Evolutionary conservation across 2,888 invertebrate species (phyloP).

Genomic region (Elmis aenea): DNA sequence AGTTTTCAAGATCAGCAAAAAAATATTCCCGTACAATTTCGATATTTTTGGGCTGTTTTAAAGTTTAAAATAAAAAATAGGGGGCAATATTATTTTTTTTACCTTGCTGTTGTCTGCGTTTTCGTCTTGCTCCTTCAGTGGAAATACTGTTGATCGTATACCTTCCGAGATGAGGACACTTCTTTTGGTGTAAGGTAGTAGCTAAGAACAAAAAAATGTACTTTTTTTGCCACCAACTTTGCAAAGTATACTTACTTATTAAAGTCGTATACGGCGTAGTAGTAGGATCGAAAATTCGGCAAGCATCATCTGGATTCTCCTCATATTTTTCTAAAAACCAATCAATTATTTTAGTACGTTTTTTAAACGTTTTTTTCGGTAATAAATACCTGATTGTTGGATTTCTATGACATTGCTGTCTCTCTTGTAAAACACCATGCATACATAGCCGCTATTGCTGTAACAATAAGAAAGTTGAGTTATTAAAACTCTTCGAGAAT

Average conservation of each 20-base stretch:
- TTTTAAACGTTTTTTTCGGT: no score
- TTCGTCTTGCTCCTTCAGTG: conserved; percentile 40
- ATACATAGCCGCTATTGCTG: conserved; percentile 76
- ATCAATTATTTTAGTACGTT: no score
- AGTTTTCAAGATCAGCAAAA: not conserved
- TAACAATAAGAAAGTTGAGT: conserved; percentile 33
- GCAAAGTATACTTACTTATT: conserved; percentile 66
- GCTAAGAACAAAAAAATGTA: conserved; percentile 45
- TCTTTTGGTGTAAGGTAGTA: conserved; percentile 55
- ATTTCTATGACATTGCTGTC: conserved; percentile 69
- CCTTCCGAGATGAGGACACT: conserved; percentile 65
- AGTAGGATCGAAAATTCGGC: conserved; percentile 52
- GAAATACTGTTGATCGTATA: conserved; percentile 50
- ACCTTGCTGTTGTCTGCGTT: conserved; percentile 49
- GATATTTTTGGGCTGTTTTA: no score
- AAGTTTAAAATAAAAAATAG: no score
- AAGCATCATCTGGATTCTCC: conserved; percentile 63
- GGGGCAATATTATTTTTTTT: no score
- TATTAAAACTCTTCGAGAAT: no score
- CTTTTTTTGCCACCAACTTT: no score
- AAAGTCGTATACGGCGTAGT: conserved; percentile 58
- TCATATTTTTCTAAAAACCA: conserved; percentile 43
- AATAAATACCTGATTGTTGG: conserved; percentile 59
- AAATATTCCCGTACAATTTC: no score
- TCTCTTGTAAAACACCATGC: conserved; percentile 68